Evolutionary conservation across 1,140 invertebrate genomes (phyloP), one percentile per base, ranked within the genome.

Genomic region (Zaprionus taronus): DNA sequence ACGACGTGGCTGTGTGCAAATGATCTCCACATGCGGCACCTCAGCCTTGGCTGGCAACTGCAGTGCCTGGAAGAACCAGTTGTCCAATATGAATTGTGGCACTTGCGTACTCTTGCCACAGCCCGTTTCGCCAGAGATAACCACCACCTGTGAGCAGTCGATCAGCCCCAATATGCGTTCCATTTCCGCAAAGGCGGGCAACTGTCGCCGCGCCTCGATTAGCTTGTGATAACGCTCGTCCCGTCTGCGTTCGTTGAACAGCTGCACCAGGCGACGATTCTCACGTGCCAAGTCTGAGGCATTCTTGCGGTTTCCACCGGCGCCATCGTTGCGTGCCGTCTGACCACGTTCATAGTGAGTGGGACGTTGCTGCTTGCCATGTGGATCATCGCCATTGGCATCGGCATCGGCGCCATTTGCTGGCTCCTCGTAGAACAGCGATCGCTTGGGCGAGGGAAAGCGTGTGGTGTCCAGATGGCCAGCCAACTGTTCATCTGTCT

Each of bases 21-120:
- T 94, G 72, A 99, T 97, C 90, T 93, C 92, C 0, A 92, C 85
- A 44, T 93, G 91, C 5, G 91, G 81, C 26, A 92, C 26, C 1
- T 58, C 67, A 5, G 70, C 60, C 4, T 83, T 80, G 4, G 75
- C 2, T 1, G 67, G 41, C 41, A 64, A 56, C 62, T 74, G 84
- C 17, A 68, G 78, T 12, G 60, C 75, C 5, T 71, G 76, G 15
- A 87, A 92, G 53, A 93, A 80, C 95, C 95, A 98, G 81, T 96
- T 94, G 92, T 99, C 97, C 15, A 99, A 91, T 76, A 99, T 96
- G 89, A 96, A 99, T 93, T 99, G 98, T 2, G 98, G 97, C 22
- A 99, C 95, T 94, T 98, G 96, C 1, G 97, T 98, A 79, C 96
- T 97, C 94, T 98, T 98, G 17, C 97, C 97, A 89, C 97, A 98